Percentiles rank a stretch among this genome's conserved stretches.
phyloP scores from a whole-genome alignment of 2,888 invertebrate genomes.

The Theretra japonica region DNA sequence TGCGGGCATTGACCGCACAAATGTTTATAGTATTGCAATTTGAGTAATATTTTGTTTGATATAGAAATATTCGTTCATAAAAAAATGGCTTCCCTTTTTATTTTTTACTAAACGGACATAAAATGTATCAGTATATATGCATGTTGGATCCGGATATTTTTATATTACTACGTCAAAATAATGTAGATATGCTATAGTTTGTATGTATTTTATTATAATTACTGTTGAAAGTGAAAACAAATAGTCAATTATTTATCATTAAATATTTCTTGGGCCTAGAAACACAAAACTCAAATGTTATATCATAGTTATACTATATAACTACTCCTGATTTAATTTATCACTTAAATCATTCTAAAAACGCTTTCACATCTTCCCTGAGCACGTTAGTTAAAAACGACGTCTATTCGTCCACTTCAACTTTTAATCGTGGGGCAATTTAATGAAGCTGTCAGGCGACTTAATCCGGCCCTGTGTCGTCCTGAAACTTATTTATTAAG shows the following conservation, averaged over 20 bases:
- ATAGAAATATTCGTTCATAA: neutral
- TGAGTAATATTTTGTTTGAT: neutral
- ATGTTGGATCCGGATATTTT: too few species aligned
- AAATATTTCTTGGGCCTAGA: too few species aligned
- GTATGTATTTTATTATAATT: too few species aligned
- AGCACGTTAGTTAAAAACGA: neutral
- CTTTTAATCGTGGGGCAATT: slow-evolving; percentile 25
- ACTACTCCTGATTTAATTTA: neutral
- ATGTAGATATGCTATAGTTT: too few species aligned
- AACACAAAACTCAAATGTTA: too few species aligned
- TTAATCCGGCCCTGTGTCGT: slow-evolving; percentile 26
- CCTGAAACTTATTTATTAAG: slow-evolving; percentile 36
- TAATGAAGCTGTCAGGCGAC: neutral
- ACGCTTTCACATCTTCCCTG: neutral
- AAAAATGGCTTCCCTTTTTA: neutral
- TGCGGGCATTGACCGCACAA: neutral
- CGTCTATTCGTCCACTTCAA: slow-evolving; percentile 2
- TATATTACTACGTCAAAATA: too few species aligned
- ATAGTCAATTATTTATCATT: too few species aligned
- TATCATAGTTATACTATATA: too few species aligned
- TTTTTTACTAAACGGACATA: too few species aligned
- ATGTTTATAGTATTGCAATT: neutral
- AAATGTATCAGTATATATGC: too few species aligned
- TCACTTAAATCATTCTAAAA: neutral
- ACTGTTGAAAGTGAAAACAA: too few species aligned